A percentile compares a stretch with the other conserved stretches of the same genome.
These are phyloP conservation scores for Oscheius sp. DNA, from an alignment of 2,888 invertebrate genomes.

Conservation along the genomic window DNA sequence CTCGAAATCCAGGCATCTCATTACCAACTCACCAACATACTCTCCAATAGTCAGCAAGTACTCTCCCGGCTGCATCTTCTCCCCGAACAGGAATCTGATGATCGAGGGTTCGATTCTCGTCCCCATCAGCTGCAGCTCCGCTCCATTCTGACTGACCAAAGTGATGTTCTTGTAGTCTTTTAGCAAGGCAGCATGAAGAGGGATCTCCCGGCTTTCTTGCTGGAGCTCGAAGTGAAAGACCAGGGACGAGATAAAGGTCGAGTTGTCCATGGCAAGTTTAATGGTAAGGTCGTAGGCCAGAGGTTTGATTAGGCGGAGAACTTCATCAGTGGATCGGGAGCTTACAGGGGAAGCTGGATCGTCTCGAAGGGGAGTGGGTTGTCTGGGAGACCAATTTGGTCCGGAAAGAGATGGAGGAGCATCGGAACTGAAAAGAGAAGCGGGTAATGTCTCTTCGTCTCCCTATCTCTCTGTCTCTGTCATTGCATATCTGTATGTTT, in stretches of 20 bases:
- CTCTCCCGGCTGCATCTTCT: constrained; percentile 41
- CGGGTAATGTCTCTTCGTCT: no score
- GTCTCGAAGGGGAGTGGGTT: constrained; percentile 13
- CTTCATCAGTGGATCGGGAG: constrained; percentile 5
- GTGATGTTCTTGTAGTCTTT: constrained; percentile 56
- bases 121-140: constrained; percentile 47
- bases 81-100: constrained; percentile 1
- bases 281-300: constrained; percentile 52
- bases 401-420: constrained; percentile 1
- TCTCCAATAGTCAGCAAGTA: constrained; percentile 57
- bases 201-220: constrained; percentile 40
- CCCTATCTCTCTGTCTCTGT: no score
- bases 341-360: neutral
- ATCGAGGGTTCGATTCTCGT: constrained; percentile 41
- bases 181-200: constrained; percentile 48
- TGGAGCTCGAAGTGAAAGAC: constrained; percentile 51
- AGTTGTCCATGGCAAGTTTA: constrained; percentile 47
- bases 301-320: constrained; percentile 34
- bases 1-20: no score
- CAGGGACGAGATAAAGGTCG: constrained; percentile 51
- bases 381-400: constrained; percentile 18
- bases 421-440: neutral
- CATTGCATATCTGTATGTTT: no score
- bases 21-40: constrained; percentile 24
- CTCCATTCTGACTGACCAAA: constrained; percentile 43